phyloP scores from a whole-genome alignment of 2,113 vertebrate genomes.

The Bubo bubo region DNA sequence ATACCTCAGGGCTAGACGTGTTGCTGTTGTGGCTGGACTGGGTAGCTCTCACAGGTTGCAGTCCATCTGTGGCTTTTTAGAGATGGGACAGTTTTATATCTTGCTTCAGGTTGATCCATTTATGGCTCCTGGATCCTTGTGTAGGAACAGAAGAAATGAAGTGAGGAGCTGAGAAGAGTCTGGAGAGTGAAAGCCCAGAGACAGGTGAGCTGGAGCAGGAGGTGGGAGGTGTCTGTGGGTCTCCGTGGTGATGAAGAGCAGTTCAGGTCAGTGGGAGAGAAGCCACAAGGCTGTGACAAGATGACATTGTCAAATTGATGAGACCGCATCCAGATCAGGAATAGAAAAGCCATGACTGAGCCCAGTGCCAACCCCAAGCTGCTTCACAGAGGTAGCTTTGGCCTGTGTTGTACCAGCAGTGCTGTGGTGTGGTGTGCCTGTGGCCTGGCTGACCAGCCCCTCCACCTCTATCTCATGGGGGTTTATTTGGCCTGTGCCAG shows the following conservation, averaged over 20 bases:
- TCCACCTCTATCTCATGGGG: neutral
- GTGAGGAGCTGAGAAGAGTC: neutral
- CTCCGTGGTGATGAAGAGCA: neutral
- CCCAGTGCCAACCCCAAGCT: neutral
- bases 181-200: neutral
- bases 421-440: neutral
- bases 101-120: neutral
- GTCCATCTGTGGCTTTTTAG: neutral
- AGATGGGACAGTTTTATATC: neutral
- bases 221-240: rapidly evolving
- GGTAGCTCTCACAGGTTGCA: neutral
- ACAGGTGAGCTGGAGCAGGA: neutral
- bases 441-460: neutral
- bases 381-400: neutral
- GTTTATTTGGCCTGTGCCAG: neutral
- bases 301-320: neutral
- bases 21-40: neutral
- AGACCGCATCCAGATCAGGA: neutral
- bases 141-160: neutral
- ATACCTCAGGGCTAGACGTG: neutral
- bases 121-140: neutral
- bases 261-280: neutral
- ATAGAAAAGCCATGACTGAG: neutral
- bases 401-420: neutral
- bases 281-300: neutral